A percentile compares a stretch with the other conserved stretches of the same genome.
phyloP scores from a whole-genome alignment of 2,797 vertebrate genomes.

The Rhinophrynus dorsalis region DNA sequence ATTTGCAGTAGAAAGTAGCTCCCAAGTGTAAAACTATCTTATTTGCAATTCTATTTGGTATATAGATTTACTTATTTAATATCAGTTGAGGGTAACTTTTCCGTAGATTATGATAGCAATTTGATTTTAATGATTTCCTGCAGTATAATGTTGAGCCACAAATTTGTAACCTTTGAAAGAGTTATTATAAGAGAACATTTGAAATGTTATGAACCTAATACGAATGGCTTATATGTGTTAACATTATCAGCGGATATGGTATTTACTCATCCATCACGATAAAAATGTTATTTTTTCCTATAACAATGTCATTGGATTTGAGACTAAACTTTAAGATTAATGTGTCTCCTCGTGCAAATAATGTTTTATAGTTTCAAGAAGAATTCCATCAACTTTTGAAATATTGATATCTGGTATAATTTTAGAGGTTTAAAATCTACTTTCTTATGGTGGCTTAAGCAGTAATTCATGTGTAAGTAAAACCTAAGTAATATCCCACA shows the following conservation, averaged over 20 bases:
- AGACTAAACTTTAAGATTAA: slow-evolving; percentile 17
- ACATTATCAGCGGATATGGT: slow-evolving; percentile 31
- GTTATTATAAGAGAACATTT: slow-evolving; percentile 24
- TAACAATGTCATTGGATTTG: neutral
- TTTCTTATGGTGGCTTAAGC: too few relatives aligned
- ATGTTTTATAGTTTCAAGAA: neutral
- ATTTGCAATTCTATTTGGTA: slow-evolving; percentile 44
- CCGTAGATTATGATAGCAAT: slow-evolving; percentile 32
- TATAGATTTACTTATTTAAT: slow-evolving; percentile 45
- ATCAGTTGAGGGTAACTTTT: slow-evolving; percentile 39
- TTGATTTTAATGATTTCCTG: slow-evolving; percentile 33
- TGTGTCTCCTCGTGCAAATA: neutral
- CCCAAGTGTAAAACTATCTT: slow-evolving; percentile 24
- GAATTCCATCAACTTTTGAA: neutral
- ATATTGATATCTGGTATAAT: neutral
- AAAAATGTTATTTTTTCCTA: slow-evolving; percentile 13
- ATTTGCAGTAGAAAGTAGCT: slow-evolving; percentile 35
- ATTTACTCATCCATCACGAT: slow-evolving; percentile 33
- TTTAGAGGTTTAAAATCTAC: neutral
- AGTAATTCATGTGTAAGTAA: too few relatives aligned
- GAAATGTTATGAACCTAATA: slow-evolving; percentile 18
- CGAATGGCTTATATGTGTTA: slow-evolving; percentile 33
- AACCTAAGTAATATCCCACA: too few relatives aligned
- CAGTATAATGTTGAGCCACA: slow-evolving; percentile 22
- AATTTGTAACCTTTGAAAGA: slow-evolving; percentile 41